Percentiles rank a stretch among this genome's conserved stretches.
Conservation (phyloP, 2,888 invertebrate genomes). For the Limnephilus lunatus region DNA sequence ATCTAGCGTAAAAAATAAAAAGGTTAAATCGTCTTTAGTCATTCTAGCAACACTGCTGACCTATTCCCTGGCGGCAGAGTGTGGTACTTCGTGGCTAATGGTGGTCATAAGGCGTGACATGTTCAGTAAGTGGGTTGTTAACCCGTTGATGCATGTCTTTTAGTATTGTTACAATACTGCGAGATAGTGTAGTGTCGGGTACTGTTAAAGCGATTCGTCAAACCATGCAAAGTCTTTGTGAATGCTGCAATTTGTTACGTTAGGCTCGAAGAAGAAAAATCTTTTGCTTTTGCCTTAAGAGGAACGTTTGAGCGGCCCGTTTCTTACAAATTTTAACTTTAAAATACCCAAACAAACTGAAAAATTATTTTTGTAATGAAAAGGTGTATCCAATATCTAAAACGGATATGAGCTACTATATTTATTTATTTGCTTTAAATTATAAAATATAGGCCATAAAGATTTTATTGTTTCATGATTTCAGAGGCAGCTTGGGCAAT, state of each 20-base stretch:
- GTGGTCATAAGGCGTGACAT: slow-evolving; percentile 24
- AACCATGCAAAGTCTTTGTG: not conserved
- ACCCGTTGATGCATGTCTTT: slow-evolving; percentile 16
- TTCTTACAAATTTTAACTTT: no score
- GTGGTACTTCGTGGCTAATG: not conserved
- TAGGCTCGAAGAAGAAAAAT: not conserved
- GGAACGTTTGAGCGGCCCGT: no score
- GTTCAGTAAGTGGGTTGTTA: slow-evolving; percentile 30
- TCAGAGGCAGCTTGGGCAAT: no score
- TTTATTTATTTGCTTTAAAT: no score
- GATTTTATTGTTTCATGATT: no score
- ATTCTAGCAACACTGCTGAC: not conserved
- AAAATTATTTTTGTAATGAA: no score
- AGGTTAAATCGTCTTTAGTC: not conserved
- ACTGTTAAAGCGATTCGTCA: not conserved
- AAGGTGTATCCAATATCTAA: no score
- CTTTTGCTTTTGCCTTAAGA: not conserved
- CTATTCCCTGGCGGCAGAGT: not conserved
- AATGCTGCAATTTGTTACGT: not conserved
- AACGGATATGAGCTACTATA: no score
- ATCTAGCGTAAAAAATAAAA: not conserved
- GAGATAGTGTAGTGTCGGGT: not conserved
- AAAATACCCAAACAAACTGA: no score
- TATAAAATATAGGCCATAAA: no score
- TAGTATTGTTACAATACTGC: slow-evolving; percentile 2